Conservation (phyloP, 2,797 vertebrate species). For the Megalops cyprinoides region DNA sequence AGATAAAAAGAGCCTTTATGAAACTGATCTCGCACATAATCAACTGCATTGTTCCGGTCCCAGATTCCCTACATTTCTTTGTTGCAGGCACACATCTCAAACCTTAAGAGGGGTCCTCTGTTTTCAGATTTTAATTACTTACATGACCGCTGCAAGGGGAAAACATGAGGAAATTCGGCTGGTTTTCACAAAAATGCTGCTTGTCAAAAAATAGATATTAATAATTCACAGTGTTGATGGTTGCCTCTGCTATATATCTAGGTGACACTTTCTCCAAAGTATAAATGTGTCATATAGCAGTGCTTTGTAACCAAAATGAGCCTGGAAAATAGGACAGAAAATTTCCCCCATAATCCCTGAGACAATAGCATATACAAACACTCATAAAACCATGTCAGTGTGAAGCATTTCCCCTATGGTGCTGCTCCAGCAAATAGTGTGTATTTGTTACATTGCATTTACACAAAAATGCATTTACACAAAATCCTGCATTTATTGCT, state of each 20-base stretch:
- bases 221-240: not conserved
- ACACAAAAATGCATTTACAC: not conserved
- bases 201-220: not conserved
- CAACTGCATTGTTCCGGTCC: constrained; percentile 6
- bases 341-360: not conserved
- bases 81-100: not conserved
- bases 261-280: not conserved
- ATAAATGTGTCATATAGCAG: not conserved
- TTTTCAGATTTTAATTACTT: not conserved
- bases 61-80: not conserved
- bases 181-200: not conserved
- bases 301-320: not conserved
- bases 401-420: not conserved
- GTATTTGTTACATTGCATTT: not conserved
- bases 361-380: not conserved
- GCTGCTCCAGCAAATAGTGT: not conserved
- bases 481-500: too few relatives aligned
- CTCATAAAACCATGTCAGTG: too few relatives aligned
- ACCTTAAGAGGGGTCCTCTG: not conserved
- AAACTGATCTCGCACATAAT: not conserved
- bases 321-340: not conserved
- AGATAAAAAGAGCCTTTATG: constrained; percentile 19
- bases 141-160: not conserved
- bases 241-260: not conserved
- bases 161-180: not conserved